phyloP scores from a whole-genome alignment of 1,140 invertebrate genomes.

The Eufriesea mexicana region DNA sequence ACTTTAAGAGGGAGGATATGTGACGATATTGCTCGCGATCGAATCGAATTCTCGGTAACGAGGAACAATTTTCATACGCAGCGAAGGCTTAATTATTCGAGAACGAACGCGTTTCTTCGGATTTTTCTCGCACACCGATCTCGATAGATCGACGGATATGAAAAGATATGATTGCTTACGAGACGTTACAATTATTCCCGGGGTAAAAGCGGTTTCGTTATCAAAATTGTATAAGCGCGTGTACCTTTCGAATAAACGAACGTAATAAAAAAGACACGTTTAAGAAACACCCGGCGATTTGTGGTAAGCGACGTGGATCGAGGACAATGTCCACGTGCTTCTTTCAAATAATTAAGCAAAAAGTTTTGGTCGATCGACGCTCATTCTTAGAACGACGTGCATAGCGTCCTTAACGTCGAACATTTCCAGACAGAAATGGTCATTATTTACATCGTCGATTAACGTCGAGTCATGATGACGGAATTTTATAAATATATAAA shows the following conservation, averaged over 20 bases:
- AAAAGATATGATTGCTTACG: constrained; percentile 26
- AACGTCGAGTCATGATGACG: not conserved
- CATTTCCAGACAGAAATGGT: constrained; percentile 25
- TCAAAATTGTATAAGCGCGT: constrained; percentile 43
- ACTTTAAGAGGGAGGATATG: constrained; percentile 58
- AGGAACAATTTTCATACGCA: constrained; percentile 31
- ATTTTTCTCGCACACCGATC: constrained; percentile 28
- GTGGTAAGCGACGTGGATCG: not conserved
- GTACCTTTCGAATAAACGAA: constrained; percentile 23
- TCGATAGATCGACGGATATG: constrained; percentile 49
- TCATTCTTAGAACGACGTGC: not conserved
- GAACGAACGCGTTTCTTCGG: not conserved
- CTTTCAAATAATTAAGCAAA: not conserved
- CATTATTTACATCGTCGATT: constrained; percentile 9
- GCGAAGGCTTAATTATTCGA: constrained; percentile 13
- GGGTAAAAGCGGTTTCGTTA: constrained; percentile 39
- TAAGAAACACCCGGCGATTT: not conserved
- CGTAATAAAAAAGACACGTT: constrained; percentile 13
- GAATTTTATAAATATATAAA: constrained; percentile 25
- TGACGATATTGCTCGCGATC: constrained; percentile 60
- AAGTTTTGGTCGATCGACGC: constrained; percentile 32
- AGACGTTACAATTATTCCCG: not conserved
- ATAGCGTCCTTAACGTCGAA: constrained; percentile 4
- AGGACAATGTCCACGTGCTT: not conserved
- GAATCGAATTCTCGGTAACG: constrained; percentile 39